Evolutionary conservation across 2,113 vertebrate species (phyloP).

Genomic region (Cyprinodon tularosa): DNA sequence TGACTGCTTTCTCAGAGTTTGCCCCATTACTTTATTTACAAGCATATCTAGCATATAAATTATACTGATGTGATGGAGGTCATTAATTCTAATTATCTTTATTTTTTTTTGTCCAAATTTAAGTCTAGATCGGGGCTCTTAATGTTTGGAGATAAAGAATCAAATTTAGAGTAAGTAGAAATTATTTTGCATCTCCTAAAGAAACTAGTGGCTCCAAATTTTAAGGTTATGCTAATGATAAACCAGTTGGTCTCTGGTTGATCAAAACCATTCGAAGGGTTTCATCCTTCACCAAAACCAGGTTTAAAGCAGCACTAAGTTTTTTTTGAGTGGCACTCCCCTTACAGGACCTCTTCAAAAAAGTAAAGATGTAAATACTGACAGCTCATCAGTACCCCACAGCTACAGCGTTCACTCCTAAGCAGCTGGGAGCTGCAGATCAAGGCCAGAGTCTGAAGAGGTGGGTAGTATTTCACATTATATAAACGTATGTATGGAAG

Average conservation of each 20-base stretch:
- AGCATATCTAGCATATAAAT: not conserved
- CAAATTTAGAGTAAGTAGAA: not conserved
- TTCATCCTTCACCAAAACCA: no score
- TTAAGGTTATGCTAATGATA: not conserved
- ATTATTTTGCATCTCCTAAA: not conserved
- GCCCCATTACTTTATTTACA: not conserved
- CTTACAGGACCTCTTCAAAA: no score
- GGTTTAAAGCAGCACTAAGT: no score
- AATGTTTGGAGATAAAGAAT: not conserved
- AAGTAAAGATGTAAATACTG: no score
- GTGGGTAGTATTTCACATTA: no score
- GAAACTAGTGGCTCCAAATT: not conserved
- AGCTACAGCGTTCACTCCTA: no score
- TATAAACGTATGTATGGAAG: no score
- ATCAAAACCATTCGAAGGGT: not conserved
- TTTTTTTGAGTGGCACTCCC: no score
- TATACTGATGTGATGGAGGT: not conserved
- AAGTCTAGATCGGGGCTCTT: not conserved
- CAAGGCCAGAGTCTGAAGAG: no score
- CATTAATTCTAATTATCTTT: not conserved
- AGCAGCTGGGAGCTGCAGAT: no score
- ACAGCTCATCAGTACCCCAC: no score
- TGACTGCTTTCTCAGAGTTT: not conserved
- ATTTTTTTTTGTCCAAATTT: not conserved
- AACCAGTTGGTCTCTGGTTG: not conserved